Conservation (phyloP, 2,888 invertebrate species). For the Cacoxenus indagator region DNA sequence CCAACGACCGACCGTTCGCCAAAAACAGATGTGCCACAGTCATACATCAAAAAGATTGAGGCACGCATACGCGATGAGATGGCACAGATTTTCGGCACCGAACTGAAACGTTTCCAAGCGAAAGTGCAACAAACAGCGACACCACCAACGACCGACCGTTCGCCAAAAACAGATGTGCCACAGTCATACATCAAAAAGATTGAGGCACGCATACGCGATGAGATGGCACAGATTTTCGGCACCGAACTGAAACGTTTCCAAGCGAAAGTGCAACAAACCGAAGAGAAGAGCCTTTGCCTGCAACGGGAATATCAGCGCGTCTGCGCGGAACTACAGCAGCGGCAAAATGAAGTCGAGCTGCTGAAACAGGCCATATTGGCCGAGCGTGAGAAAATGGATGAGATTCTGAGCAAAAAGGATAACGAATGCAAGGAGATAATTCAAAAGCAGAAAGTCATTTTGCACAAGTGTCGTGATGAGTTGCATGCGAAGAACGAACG, state of each 20-base stretch:
- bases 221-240: conserved; percentile 78
- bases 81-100: conserved; percentile 76
- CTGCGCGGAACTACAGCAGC: conserved; percentile 55
- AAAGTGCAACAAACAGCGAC: conserved; percentile 65
- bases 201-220: conserved; percentile 75
- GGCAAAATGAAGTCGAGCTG: conserved; percentile 65
- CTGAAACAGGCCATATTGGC: conserved; percentile 68
- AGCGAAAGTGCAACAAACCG: conserved; percentile 69
- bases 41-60: conserved; percentile 58
- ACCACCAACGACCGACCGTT: conserved; percentile 14
- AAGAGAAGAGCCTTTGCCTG: conserved; percentile 51
- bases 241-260: conserved; percentile 74
- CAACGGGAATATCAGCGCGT: conserved; percentile 60
- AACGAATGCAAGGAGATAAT: conserved; percentile 42
- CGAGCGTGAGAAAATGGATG: conserved; percentile 66
- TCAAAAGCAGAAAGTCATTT: conserved; percentile 54
- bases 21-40: conserved; percentile 61
- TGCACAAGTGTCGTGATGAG: conserved; percentile 61
- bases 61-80: conserved; percentile 77
- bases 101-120: conserved; percentile 73
- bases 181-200: conserved; percentile 52
- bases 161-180: conserved; percentile 59
- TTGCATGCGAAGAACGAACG: conserved; percentile 72
- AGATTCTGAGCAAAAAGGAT: conserved; percentile 58
- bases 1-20: conserved; percentile 13